Base-by-base conservation (phyloP, 2,888 invertebrate genomes). In the Dioctria rufipes region DNA sequence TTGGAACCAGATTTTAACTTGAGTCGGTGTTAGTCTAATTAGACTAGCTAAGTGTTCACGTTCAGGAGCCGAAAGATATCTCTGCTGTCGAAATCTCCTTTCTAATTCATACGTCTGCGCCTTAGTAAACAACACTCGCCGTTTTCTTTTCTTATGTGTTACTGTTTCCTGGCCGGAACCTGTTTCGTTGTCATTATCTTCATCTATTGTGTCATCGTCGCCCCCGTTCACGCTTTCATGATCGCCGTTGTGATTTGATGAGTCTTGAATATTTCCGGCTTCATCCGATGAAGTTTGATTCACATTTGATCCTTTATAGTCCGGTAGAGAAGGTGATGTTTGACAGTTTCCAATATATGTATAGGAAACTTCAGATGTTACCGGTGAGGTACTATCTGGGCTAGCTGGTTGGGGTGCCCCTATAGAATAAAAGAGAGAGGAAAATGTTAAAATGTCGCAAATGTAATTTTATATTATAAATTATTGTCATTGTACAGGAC, bases 1-100 rank as follows among this genome's bases (percentile, higher is more conserved):
- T 89, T 98, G 98, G 90, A 99, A 99, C 99, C 99, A 99, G 86
- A 99, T 99, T 90, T 98, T 98, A 75, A 96, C 96, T 91, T 99
- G 99, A 3, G 98, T 99, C 0, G 99, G 99, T 3, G 99, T 98
- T 81, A 99, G 91, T 80, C 97, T 92, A 83, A 99, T 99, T 85
- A 98, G 92, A 83, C 96, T 96, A 3, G 99, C 99, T 84, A 99
- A 90, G 87, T 98, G 98, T 87, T 99, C 99, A 51, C 99, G 90
- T 89, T 99, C 99, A 0, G 99, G 99, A 0, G 99, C 99, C 3
- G 98, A 98, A 13, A 99, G 91, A 89, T 99, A 99, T 84, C 98
- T 91, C 88, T 99, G 99, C 87, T 98, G 98, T 3, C 98, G 92
- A 89, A 99, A 99, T 83, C 98, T 92, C 86, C 98, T 91, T 88